Percentiles rank a stretch among this genome's conserved stretches.
phyloP scores from a whole-genome alignment of 2,113 vertebrate genomes.

The Paralichthys olivaceus region DNA sequence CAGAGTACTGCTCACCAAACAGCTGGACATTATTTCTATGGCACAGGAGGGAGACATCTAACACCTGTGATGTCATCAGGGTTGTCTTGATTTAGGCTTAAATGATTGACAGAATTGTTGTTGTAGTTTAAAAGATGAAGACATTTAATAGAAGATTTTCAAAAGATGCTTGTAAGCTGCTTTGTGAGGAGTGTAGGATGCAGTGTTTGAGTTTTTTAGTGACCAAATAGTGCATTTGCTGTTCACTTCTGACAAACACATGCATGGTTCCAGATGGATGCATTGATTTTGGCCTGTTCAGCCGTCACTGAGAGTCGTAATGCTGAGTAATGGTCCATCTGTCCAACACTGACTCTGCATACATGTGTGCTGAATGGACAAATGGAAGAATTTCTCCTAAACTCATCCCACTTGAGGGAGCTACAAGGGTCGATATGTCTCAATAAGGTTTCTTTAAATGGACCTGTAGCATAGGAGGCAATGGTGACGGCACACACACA shows the following conservation, averaged over 20 bases:
- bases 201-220: not conserved
- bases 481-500: not conserved
- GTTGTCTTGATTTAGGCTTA: not conserved
- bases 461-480: slow-evolving; percentile 1
- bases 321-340: slow-evolving; percentile 73
- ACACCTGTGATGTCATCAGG: not conserved
- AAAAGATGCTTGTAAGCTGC: not conserved
- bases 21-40: no score
- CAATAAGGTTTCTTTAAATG: slow-evolving; percentile 39
- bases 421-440: slow-evolving; percentile 42
- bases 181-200: not conserved
- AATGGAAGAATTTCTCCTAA: slow-evolving; percentile 28
- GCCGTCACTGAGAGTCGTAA: slow-evolving; percentile 41
- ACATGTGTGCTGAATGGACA: slow-evolving; percentile 50
- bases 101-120: not conserved
- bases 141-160: no score
- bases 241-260: not conserved
- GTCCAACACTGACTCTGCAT: slow-evolving; percentile 46
- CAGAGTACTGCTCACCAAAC: no score
- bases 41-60: no score
- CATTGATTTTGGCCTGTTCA: slow-evolving; percentile 54
- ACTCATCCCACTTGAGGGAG: slow-evolving; percentile 27
- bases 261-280: slow-evolving; percentile 51
- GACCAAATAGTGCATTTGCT: slow-evolving; percentile 19
- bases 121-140: not conserved